Evolutionary conservation across 2,113 vertebrate genomes (phyloP).

Genomic region (Pteropus alecto): DNA sequence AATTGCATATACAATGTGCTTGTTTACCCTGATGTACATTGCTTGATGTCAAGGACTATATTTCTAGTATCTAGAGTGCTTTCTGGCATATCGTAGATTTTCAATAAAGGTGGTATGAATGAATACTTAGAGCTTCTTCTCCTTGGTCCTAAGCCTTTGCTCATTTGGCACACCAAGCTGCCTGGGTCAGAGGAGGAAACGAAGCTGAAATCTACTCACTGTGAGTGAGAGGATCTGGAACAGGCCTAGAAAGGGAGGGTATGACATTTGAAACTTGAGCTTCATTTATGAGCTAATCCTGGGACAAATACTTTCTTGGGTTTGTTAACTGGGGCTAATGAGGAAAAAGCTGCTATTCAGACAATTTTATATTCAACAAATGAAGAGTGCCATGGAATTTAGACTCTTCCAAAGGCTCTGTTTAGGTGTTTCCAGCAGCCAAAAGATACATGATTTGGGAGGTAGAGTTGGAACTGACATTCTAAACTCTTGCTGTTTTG

Average conservation of each 20-base stretch:
- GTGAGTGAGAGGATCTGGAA: neutral
- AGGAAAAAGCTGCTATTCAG: neutral
- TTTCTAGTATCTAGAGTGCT: neutral
- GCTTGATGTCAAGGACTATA: neutral
- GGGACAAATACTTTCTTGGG: neutral
- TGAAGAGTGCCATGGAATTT: neutral
- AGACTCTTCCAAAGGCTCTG: neutral
- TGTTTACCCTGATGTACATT: neutral
- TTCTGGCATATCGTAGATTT: neutral
- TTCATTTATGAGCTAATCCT: neutral
- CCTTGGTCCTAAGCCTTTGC: neutral
- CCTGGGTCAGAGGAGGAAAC: neutral
- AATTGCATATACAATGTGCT: neutral
- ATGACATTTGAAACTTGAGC: neutral
- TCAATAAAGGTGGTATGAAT: conserved; percentile 4
- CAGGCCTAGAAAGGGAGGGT: neutral
- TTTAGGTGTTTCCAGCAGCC: neutral
- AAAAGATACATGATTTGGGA: neutral
- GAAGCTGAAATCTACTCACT: neutral
- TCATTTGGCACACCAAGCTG: neutral
- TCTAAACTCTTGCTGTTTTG: neutral
- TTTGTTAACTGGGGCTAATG: neutral
- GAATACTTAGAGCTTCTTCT: neutral
- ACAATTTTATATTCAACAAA: conserved; percentile 10
- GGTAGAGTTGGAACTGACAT: neutral